These are phyloP conservation scores for Drosophila neutralis DNA, from an alignment of 2,888 invertebrate species.

Conservation along the genomic window DNA sequence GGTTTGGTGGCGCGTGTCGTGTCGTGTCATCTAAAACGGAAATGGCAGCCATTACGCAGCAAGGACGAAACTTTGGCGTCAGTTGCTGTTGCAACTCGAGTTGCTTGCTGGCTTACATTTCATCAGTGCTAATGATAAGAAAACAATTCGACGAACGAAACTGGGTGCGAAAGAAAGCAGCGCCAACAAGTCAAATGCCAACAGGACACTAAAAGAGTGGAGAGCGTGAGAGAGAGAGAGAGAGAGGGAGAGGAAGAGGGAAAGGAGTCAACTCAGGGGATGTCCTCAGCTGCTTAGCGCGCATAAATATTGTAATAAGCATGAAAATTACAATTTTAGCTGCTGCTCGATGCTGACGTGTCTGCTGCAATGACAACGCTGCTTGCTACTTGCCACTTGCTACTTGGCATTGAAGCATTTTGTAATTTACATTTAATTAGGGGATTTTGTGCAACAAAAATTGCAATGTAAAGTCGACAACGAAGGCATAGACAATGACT, in stretches of 20 bases:
- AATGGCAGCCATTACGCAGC: conserved; percentile 72
- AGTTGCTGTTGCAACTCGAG: conserved; percentile 27
- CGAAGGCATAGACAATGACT: conserved; percentile 13
- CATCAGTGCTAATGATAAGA: conserved; percentile 77
- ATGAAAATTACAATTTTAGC: conserved; percentile 77
- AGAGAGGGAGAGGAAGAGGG: not conserved
- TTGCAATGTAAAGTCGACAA: conserved; percentile 45
- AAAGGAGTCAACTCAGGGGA: conserved; percentile 14
- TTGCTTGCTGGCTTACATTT: conserved; percentile 67
- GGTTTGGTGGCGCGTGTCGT: conserved; percentile 56
- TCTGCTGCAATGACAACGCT: conserved; percentile 57
- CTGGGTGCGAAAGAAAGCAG: conserved; percentile 6
- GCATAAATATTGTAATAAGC: conserved; percentile 80
- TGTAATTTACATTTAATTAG: conserved; percentile 81
- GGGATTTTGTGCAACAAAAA: conserved; percentile 66
- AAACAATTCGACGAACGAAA: conserved; percentile 64
- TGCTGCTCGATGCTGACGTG: conserved; percentile 50
- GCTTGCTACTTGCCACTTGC: conserved; percentile 45
- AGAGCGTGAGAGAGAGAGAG: no score
- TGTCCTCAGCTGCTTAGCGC: conserved; percentile 60
- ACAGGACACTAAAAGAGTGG: conserved; percentile 12
- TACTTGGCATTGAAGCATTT: conserved; percentile 69
- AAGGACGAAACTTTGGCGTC: conserved; percentile 65
- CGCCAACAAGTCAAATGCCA: conserved; percentile 46
- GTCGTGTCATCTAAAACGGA: conserved; percentile 63